Evolutionary conservation across 2,797 vertebrate species (phyloP), one percentile per base, ranked within the genome.

Genomic region (Notolepis coatsorum): DNA sequence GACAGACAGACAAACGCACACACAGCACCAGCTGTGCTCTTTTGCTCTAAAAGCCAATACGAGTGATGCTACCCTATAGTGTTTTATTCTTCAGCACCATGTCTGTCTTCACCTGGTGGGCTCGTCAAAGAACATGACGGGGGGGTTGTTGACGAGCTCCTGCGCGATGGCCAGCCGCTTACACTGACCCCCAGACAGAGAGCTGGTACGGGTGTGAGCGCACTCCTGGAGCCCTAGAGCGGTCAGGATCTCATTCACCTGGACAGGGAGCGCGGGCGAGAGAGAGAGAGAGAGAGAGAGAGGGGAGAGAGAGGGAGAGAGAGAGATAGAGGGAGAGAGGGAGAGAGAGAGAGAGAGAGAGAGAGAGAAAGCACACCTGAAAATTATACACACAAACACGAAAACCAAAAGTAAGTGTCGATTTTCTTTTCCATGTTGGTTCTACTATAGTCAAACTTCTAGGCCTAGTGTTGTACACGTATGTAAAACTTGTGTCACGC

Each of bases 111-210:
- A 98, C 97, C 97, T 98, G 27, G 97, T 98, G 73, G 97, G 97
- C 72, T 98, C 96, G 1, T 98, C 97, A 33, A 98, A 98, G 91
- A 98, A 98, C 97, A 98, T 98, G 84, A 98, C 93, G 0, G 97
- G 97, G 0, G 97, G 96, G 65, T 98, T 98, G 92, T 97, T 98
- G 80, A 98, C 96, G 64, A 98, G 92, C 75, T 98, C 97, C 42
- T 98, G 89, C 23, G 96, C 96, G 4, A 98, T 98, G 75, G 96
- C 96, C 61, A 98, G 89, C 7, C 97, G 93, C 80, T 98, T 98
- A 71, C 95, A 93, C 84, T 98, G 96, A 0, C 96, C 96, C 0
- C 96, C 95, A 0, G 96, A 98, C 71, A 98, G 93, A 0, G 90
- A 92, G 67, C 88, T 80, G 65, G 95, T 97, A 24, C 94, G 94